Evolutionary conservation across 2,888 invertebrate genomes (phyloP).

Genomic region (Melanotus villosus): DNA sequence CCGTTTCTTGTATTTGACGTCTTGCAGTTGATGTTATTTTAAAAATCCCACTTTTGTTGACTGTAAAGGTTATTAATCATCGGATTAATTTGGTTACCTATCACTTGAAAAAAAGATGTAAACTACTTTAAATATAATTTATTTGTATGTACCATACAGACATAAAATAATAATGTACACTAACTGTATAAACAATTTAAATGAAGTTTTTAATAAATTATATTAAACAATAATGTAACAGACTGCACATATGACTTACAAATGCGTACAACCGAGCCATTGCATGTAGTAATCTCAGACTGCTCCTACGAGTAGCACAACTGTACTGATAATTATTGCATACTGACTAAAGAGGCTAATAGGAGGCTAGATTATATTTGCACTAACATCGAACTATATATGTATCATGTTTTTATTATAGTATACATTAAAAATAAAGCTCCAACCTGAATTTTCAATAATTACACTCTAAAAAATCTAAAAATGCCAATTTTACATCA

Average conservation of each 20-base stretch:
- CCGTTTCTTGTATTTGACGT: too few species aligned
- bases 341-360: slow-evolving; percentile 67
- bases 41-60: too few species aligned
- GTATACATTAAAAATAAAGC: slow-evolving; percentile 68
- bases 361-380: slow-evolving; percentile 56
- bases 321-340: slow-evolving; percentile 66
- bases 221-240: slow-evolving; percentile 56
- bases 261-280: slow-evolving; percentile 64
- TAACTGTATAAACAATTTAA: slow-evolving; percentile 61
- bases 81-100: too few species aligned
- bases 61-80: too few species aligned
- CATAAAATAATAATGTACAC: slow-evolving; percentile 70
- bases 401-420: slow-evolving; percentile 58
- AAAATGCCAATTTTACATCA: slow-evolving; percentile 66
- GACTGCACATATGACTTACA: slow-evolving; percentile 64
- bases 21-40: too few species aligned
- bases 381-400: slow-evolving; percentile 69
- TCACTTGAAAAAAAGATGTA: too few species aligned
- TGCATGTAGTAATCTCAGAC: slow-evolving; percentile 62
- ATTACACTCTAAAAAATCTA: slow-evolving; percentile 59
- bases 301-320: slow-evolving; percentile 67
- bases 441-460: slow-evolving; percentile 66
- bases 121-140: slow-evolving; percentile 58
- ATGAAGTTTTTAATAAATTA: slow-evolving; percentile 60
- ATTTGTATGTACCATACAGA: slow-evolving; percentile 69